Evolutionary conservation across 1,140 invertebrate species (phyloP), one percentile per base, ranked within the genome.

Genomic region (Drosophila nigromelanica): DNA sequence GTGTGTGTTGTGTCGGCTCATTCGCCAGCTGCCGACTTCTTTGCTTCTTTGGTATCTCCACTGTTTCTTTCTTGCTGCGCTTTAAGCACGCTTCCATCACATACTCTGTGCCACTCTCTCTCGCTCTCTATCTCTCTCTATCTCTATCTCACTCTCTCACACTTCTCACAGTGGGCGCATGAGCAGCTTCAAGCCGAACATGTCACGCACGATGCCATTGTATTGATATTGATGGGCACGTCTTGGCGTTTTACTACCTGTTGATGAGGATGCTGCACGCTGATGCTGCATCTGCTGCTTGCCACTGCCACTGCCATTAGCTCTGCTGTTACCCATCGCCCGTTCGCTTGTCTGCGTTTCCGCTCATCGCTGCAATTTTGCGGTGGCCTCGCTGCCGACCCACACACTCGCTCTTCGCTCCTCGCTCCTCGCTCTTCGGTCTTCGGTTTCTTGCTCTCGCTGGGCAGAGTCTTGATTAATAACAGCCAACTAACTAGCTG

Each of bases 231-330:
- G 39, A 78, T 68, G 87, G 55, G 89, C 87, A 90, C 87, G 82
- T 90, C 83, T 76, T 71, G 68, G 60, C 77, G 66, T 76, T 90
- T 83, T 87, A 90, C 87, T 90, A 90, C 87, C 87, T 90, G 89
- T 90, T 90, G 87, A 83, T 90, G 79, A 75, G 72, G 72, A 71
- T 73, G 70, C 63, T 69, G 77, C 63, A 68, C 62, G 73, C 63
- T 45, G 55, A 2, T 45, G 62, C 47, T 40, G 47, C 30, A 15
- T 40, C 48, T 60, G 47, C 59, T 68, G 81, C 33, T 27, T 14
- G 54, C 50, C 40, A 50, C 45, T 52, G 67, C 45, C 42, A 27
- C 27, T n/a, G n/a, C n/a, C n/a, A n/a, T n/a, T n/a, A n/a, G n/a
- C 27, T 42, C 37, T 52, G 47, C 37, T 64, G 52, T 14, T 33